Base-by-base conservation (phyloP, 2,797 vertebrate species). In the Ceyx erithaca region DNA sequence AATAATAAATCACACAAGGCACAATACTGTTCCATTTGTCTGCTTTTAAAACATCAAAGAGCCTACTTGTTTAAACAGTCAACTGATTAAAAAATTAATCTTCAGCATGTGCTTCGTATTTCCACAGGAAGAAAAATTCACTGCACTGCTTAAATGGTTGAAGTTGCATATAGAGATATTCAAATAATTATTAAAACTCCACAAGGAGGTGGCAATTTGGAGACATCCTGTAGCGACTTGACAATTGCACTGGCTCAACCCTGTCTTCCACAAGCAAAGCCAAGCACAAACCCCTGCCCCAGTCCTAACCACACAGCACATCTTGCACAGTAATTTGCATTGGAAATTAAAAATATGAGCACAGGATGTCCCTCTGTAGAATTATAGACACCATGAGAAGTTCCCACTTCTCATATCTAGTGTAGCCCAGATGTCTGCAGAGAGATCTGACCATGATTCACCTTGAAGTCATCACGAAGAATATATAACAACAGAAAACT, bases 41-140 rank as follows among this genome's bases (percentile, higher is more conserved):
- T 40, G 62, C 40, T 40, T 58, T 43, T n/a, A 71, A 70, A 84
- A 21, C 26, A 71, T 3, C 23, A 58, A 85, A 91, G 17, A 40
- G 5, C 14, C 49, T 62, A 12, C 30, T 45, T 40, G 73, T 76
- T 66, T 17, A 71, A 89, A 73, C 4, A 71, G 18, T 7, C 8
- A 68, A 63, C n/a, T 78, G 31, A 61, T 54, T 2, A 51, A 51
- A 28, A 64, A 94, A 84, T 54, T 35, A 23, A 84, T 54, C 68
- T 72, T 66, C 25, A 28, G 68, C 82, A 83, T 8, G n/a, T 80
- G 63, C 73, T 96, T 94, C 26, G 1, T 43, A 90, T 95, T 94
- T 90, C 77, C 84, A 88, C 16, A 7, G 33, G 37, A 92, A 82
- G 54, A 75, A 37, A 80, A 62, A 76, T 6, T 45, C 63, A 89